phyloP scores from a whole-genome alignment of 1,140 invertebrate genomes.

The Zaprionus gabonicus region DNA sequence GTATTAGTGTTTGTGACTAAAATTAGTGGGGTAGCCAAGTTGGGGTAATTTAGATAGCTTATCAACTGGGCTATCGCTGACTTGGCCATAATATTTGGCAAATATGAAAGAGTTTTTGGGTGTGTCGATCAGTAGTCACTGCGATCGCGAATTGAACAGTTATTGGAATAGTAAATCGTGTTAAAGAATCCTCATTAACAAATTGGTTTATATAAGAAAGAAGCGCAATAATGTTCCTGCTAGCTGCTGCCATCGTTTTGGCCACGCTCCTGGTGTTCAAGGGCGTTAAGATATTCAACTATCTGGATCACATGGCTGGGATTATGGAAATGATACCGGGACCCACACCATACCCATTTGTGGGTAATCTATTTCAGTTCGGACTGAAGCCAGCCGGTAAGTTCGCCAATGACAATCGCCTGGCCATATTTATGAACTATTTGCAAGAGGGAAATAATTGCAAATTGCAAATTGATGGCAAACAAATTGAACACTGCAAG shows the following conservation, averaged over 20 bases:
- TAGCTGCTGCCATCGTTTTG: slow-evolving; percentile 66
- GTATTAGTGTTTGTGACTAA: slow-evolving; percentile 20
- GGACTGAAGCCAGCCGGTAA: slow-evolving; percentile 79
- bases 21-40: slow-evolving; percentile 21
- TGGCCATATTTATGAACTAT: slow-evolving; percentile 74
- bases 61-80: slow-evolving; percentile 46
- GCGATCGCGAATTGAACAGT: slow-evolving; percentile 33
- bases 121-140: slow-evolving; percentile 41
- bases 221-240: slow-evolving; percentile 61
- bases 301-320: slow-evolving; percentile 76
- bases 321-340: slow-evolving; percentile 84
- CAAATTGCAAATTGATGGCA: neutral
- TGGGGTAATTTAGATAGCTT: slow-evolving; percentile 50
- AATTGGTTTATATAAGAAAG: neutral
- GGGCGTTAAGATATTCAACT: slow-evolving; percentile 75
- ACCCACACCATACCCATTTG: slow-evolving; percentile 78
- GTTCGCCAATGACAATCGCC: slow-evolving; percentile 16
- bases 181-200: neutral
- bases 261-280: slow-evolving; percentile 72
- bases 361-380: slow-evolving; percentile 80
- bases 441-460: neutral
- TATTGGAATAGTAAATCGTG: neutral
- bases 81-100: slow-evolving; percentile 17
- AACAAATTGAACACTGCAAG: slow-evolving; percentile 18
- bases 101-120: slow-evolving; percentile 31